phyloP scores from a whole-genome alignment of 2,113 vertebrate genomes.

The Forbesichthys papilliferus region DNA sequence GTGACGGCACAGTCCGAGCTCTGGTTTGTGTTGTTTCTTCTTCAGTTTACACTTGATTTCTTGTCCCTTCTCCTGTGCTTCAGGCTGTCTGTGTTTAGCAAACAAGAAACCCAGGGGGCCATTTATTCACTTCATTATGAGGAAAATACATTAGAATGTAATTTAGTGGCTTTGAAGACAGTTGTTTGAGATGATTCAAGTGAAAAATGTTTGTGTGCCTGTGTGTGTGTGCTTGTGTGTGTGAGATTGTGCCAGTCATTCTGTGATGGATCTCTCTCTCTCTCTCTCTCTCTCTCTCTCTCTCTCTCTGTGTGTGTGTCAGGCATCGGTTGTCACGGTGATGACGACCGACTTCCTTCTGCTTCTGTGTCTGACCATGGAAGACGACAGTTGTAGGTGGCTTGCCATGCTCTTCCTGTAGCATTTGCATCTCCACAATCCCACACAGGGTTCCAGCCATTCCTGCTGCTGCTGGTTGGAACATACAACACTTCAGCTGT shows the following conservation, averaged over 20 bases:
- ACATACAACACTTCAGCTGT: no score
- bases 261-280: constrained; percentile 66
- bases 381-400: constrained; percentile 48
- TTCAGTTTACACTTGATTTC: constrained; percentile 46
- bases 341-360: constrained; percentile 69
- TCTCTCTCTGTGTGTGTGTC: constrained; percentile 19
- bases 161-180: constrained; percentile 9
- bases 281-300: constrained; percentile 29
- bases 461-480: no score
- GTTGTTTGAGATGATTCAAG: constrained; percentile 41
- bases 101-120: constrained; percentile 38
- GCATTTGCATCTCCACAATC: neutral
- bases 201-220: constrained; percentile 39
- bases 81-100: constrained; percentile 33
- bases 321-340: constrained; percentile 52
- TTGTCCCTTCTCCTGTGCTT: constrained; percentile 31
- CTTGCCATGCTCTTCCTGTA: constrained; percentile 38
- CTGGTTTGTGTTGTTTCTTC: constrained; percentile 12
- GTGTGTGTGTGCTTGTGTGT: neutral
- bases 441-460: constrained; percentile 29
- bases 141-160: constrained; percentile 48
- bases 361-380: constrained; percentile 53
- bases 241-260: constrained; percentile 19
- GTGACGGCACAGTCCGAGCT: constrained; percentile 23
- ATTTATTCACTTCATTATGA: constrained; percentile 52